Evolutionary conservation across 2,797 vertebrate genomes (phyloP).

Genomic region (Enteromius treurensis): DNA sequence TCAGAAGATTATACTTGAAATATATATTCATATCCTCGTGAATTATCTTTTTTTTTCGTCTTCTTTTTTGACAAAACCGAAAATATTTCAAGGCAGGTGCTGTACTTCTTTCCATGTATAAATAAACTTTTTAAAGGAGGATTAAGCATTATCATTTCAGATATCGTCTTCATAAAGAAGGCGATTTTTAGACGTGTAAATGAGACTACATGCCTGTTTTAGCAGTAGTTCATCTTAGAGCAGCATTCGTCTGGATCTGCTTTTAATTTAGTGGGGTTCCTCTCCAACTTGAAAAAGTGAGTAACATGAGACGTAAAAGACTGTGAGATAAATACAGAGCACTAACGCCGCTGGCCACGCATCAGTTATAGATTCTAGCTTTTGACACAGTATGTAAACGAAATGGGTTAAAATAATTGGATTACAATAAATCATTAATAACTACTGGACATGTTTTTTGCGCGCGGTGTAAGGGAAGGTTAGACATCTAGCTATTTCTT

Average conservation of each 20-base stretch:
- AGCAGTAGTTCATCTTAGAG: constrained; percentile 25
- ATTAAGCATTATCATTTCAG: background rate
- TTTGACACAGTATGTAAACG: constrained; percentile 66
- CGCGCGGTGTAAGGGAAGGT: background rate
- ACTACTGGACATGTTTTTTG: constrained; percentile 18
- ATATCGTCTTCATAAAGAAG: background rate
- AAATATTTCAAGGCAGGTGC: constrained; percentile 13
- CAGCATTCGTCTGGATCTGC: constrained; percentile 73
- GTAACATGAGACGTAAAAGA: constrained; percentile 78
- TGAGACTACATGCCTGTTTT: background rate
- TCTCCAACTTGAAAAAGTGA: constrained; percentile 73
- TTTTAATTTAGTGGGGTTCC: constrained; percentile 84
- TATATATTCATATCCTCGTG: background rate
- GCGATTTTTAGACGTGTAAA: background rate
- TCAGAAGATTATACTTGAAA: background rate
- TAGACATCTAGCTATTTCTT: background rate
- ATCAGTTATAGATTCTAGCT: constrained; percentile 72
- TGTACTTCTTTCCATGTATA: background rate
- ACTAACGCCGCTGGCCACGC: constrained; percentile 72
- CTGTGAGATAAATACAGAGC: constrained; percentile 71
- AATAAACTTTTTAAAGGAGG: background rate
- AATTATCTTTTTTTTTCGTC: background rate
- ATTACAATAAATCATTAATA: constrained; percentile 58
- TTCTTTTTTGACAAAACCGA: background rate
- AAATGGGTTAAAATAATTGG: constrained; percentile 70